Evolutionary conservation across 2,797 vertebrate species (phyloP).

Genomic region (Pogonophryne albipinna): DNA sequence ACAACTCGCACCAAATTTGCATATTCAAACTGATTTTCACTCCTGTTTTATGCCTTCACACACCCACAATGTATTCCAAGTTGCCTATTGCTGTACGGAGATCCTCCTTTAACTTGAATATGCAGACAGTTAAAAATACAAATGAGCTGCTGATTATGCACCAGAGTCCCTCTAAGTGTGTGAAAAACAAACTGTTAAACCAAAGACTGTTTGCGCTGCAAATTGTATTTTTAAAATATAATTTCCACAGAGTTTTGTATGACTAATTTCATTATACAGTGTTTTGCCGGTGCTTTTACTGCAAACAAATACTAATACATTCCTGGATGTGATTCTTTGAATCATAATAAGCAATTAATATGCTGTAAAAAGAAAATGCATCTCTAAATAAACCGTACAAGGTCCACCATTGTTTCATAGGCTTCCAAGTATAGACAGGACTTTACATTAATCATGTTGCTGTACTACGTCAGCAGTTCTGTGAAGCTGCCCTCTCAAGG

Average conservation of each 20-base stretch:
- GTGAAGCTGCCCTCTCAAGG: slow-evolving; percentile 72
- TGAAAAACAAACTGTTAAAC: slow-evolving; percentile 53
- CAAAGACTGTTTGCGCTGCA: slow-evolving; percentile 36
- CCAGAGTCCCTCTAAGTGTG: slow-evolving; percentile 39
- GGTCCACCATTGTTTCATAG: slow-evolving; percentile 31
- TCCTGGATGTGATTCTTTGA: slow-evolving; percentile 7
- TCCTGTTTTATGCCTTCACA: background rate
- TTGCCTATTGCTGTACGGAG: background rate
- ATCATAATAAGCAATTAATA: slow-evolving; percentile 24
- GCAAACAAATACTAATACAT: slow-evolving; percentile 16
- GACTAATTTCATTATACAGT: background rate
- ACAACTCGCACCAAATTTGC: too few species aligned
- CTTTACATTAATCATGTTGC: slow-evolving; percentile 69
- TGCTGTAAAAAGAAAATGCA: background rate
- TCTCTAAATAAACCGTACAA: background rate
- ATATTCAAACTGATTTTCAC: background rate
- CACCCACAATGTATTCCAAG: background rate
- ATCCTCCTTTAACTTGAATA: background rate
- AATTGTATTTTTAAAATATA: slow-evolving; percentile 42
- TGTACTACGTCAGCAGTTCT: slow-evolving; percentile 67
- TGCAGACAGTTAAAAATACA: slow-evolving; percentile 42
- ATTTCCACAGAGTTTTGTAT: slow-evolving; percentile 3
- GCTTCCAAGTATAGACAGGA: slow-evolving; percentile 50
- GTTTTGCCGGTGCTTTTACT: slow-evolving; percentile 3
- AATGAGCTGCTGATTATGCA: slow-evolving; percentile 65